phyloP scores from a whole-genome alignment of 2,888 invertebrate genomes.

The Lepidonotus clava region DNA sequence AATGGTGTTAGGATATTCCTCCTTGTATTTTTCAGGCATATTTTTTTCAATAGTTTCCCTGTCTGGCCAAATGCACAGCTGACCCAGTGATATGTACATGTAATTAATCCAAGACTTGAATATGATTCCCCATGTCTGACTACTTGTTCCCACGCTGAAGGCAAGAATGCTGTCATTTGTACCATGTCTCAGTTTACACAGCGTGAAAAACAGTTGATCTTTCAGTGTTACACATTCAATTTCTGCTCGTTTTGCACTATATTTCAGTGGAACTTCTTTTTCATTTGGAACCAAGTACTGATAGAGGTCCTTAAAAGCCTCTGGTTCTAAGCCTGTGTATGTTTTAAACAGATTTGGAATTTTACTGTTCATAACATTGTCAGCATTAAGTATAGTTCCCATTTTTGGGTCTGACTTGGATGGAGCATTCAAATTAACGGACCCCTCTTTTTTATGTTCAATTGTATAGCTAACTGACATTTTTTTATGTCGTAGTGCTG shows the following conservation, averaged over 20 bases:
- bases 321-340: neutral
- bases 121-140: neutral
- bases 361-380: no score
- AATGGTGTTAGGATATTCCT: slow-evolving; percentile 44
- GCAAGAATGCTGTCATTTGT: neutral
- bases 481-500: no score
- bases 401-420: no score
- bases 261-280: neutral
- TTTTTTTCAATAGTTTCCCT: slow-evolving; percentile 38
- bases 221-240: neutral
- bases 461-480: no score
- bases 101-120: neutral
- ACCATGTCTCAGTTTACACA: neutral
- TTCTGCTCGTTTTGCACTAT: neutral
- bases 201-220: neutral
- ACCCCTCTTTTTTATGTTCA: no score
- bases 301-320: neutral
- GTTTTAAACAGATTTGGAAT: neutral
- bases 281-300: neutral
- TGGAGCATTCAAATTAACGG: no score
- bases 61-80: neutral
- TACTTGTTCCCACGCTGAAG: neutral
- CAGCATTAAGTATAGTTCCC: no score
- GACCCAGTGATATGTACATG: neutral
- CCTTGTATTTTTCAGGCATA: slow-evolving; percentile 42